These are phyloP conservation scores for Sthenelais limicola DNA, from an alignment of 2,888 invertebrate genomes.

Conservation along the genomic window DNA sequence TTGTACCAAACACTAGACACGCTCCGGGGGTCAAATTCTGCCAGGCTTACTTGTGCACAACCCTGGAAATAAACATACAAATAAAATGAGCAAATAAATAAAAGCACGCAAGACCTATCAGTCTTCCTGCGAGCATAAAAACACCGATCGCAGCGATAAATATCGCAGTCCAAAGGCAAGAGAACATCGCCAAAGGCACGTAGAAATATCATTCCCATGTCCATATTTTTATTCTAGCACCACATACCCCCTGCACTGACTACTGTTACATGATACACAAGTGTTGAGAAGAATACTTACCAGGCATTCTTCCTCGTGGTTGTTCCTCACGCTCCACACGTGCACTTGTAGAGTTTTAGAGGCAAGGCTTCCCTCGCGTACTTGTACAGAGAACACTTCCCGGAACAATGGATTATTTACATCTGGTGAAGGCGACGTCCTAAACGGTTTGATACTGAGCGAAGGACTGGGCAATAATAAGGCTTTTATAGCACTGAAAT, in stretches of 20 bases:
- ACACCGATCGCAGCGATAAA: too few species aligned
- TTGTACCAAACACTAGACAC: conserved; percentile 95
- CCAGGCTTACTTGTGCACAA: conserved; percentile 94
- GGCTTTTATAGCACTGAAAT: conserved; percentile 82
- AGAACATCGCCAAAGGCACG: too few species aligned
- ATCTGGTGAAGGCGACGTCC: conserved; percentile 81
- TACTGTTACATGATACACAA: too few species aligned
- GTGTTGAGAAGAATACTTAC: conserved; percentile 80
- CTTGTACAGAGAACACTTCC: conserved; percentile 84
- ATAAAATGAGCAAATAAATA: too few species aligned
- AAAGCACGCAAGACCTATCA: too few species aligned
- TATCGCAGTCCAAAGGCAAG: too few species aligned
- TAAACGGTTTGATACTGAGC: conserved; percentile 76
- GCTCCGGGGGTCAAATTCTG: conserved; percentile 90
- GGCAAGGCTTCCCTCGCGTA: conserved; percentile 83
- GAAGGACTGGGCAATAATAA: conserved; percentile 80
- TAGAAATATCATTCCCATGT: too few species aligned
- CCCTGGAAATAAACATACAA: conserved; percentile 78
- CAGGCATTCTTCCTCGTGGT: conserved; percentile 84
- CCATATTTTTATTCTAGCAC: too few species aligned
- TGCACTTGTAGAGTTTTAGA: conserved; percentile 93
- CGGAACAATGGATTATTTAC: conserved; percentile 84
- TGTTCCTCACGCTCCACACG: conserved; percentile 82
- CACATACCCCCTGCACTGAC: too few species aligned
- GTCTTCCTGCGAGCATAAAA: too few species aligned